Conservation (phyloP, 2,797 vertebrate species). For the Nothura maculosa region DNA sequence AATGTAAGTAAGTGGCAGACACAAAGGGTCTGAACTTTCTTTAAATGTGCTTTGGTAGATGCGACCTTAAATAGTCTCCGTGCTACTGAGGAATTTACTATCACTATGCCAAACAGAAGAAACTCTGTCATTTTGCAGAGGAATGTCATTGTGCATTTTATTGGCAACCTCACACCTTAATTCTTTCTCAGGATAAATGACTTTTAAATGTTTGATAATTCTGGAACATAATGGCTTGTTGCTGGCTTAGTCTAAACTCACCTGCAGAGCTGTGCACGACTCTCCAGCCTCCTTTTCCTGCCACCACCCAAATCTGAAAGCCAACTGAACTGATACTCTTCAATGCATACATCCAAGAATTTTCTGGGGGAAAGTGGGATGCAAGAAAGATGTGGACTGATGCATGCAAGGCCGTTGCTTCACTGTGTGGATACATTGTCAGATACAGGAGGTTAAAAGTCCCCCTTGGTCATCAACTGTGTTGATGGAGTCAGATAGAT, state of each 20-base stretch:
- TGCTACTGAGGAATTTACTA: slow-evolving; percentile 5
- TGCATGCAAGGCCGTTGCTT: background rate
- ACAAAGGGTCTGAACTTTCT: slow-evolving; percentile 52
- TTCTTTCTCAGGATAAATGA: background rate
- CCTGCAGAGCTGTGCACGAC: background rate
- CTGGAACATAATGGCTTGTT: background rate
- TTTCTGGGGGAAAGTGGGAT: background rate
- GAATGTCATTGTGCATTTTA: slow-evolving; percentile 19
- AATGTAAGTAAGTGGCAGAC: slow-evolving; percentile 36
- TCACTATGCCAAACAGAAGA: slow-evolving; percentile 19
- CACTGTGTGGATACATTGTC: background rate
- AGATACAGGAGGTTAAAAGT: background rate
- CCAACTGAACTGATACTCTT: background rate
- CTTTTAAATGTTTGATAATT: background rate
- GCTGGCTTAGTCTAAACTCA: background rate
- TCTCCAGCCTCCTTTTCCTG: background rate
- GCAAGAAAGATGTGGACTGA: background rate
- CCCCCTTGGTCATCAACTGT: background rate
- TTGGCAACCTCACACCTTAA: background rate
- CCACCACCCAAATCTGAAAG: background rate
- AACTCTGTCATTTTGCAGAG: slow-evolving; percentile 1
- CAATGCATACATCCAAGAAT: background rate
- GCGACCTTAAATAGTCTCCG: slow-evolving; percentile 21
- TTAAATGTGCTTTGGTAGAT: background rate
- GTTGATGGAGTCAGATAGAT: background rate